Base-by-base conservation (phyloP, 2,113 vertebrate genomes). In the Hepsetus odoe region DNA sequence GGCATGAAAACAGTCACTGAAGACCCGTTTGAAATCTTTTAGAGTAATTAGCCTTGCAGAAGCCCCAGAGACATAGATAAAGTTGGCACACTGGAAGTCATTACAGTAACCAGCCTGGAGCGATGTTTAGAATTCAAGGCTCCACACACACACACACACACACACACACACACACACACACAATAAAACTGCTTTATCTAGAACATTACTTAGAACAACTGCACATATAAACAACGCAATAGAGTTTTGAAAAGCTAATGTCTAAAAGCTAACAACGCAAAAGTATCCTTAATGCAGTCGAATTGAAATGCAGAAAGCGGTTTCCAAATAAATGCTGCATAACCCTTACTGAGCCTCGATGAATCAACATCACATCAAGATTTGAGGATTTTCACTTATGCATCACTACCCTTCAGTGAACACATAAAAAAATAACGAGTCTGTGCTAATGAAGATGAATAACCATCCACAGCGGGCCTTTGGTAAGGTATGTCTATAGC, bases 11-110 rank as follows among this genome's bases (percentile, higher is more conserved):
- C 40, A 51, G 28, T 73, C 46, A 68, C 53, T 72, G 30, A 62
- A 77, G 53, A 42, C 33, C 22, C 55, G 38, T 66, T 74, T 59
- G 51, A 32, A 74, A 59, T 74, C 51, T 30, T 56, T 38, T 53
- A 70, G n/a, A 77, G 70, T 46, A 59, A 76, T 71, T 76, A 76
- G 46, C 40, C 28, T 14, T 73, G 32, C 69, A 74, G 32, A 68
- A 77, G 70, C 55, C 80, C 71, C 65, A 56, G 67, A 51, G 74
- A 77, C 51, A 76, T 1, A 74, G 62, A 82, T 73, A 78, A 77
- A 28, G 18, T 68, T 82, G 74, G 62, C 64, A 76, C 74, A 58
- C 64, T 76, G 32, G 80, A 82, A 44, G 70, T 68, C 72, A 74
- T 68, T 77, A 71, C 49, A 33, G 38, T 4, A 3, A 56, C 58